Evolutionary conservation across 2,888 invertebrate species (phyloP).

Genomic region (Diplolepis rosae): DNA sequence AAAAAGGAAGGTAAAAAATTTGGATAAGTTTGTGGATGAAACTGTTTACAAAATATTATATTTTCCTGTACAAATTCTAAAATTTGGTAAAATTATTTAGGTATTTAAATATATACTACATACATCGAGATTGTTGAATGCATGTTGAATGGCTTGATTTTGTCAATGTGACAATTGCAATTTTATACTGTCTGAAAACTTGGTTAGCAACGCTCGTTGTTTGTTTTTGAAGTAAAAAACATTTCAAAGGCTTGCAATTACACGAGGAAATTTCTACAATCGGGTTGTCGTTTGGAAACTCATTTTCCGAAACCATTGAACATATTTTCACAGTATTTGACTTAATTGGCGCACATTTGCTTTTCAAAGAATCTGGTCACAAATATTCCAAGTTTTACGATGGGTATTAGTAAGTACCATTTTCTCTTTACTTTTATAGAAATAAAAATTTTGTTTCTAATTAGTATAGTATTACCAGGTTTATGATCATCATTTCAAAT

Average conservation of each 20-base stretch:
- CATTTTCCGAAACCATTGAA: not conserved
- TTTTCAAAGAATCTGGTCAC: not conserved
- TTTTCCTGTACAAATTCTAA: not conserved
- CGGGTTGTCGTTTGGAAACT: not conserved
- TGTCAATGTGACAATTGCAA: not conserved
- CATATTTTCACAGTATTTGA: not conserved
- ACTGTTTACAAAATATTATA: not conserved
- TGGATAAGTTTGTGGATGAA: too few species aligned
- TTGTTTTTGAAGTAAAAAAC: slow-evolving; percentile 1
- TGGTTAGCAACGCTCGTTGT: slow-evolving; percentile 5
- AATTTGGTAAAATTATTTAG: not conserved
- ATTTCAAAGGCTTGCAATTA: too few species aligned
- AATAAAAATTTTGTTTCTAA: not conserved
- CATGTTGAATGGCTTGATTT: not conserved
- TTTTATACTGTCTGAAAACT: not conserved
- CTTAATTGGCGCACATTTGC: not conserved
- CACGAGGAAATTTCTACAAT: too few species aligned
- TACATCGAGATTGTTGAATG: too few species aligned
- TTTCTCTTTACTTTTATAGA: not conserved
- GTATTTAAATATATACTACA: too few species aligned
- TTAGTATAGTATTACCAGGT: not conserved
- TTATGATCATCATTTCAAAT: not conserved
- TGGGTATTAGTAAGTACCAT: not conserved
- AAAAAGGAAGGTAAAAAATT: too few species aligned
- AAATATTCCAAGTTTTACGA: not conserved